A percentile compares a stretch with the other conserved stretches of the same genome.
Conservation (phyloP, 2,113 vertebrate species). For the Malurus cyaneus region DNA sequence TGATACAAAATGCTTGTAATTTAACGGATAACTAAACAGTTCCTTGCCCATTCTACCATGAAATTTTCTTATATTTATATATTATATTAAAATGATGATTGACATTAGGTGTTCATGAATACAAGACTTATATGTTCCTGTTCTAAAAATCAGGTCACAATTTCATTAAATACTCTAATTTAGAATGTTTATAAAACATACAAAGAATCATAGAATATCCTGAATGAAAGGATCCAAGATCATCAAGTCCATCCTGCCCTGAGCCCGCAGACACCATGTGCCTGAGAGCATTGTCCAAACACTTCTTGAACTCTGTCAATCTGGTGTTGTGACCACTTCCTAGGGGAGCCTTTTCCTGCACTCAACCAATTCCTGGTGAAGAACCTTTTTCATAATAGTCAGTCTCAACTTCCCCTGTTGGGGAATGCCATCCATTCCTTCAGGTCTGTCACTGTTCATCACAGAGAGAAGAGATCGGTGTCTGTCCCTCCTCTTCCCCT, state of each 20-base stretch:
- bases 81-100: background rate
- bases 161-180: background rate
- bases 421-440: background rate
- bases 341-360: background rate
- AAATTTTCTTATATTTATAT: background rate
- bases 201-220: background rate
- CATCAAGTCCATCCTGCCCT: background rate
- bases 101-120: background rate
- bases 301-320: background rate
- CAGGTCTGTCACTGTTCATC: background rate
- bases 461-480: background rate
- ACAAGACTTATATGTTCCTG: background rate
- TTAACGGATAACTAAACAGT: background rate
- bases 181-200: background rate
- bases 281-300: background rate
- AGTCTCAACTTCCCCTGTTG: background rate
- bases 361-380: background rate
- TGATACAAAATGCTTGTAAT: background rate
- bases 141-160: background rate
- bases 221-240: background rate
- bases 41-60: background rate
- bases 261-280: background rate
- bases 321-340: background rate
- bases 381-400: background rate
- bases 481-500: background rate